Percentiles rank a stretch among this genome's conserved stretches.
These are phyloP conservation scores for Neotoxoptera formosana DNA, from an alignment of 1,140 invertebrate genomes.

Conservation along the genomic window DNA sequence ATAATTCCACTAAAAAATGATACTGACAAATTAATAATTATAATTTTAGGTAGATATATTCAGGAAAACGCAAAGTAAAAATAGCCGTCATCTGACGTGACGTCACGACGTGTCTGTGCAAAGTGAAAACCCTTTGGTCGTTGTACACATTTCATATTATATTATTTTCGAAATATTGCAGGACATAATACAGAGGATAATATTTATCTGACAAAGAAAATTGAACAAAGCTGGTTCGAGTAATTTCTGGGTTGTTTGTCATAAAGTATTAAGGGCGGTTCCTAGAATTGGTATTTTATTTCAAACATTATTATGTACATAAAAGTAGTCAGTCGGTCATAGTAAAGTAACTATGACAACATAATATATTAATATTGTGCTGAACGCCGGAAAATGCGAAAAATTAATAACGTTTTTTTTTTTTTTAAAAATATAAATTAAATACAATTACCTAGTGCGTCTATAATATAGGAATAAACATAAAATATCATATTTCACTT, in stretches of 20 bases:
- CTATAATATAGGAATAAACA: no score
- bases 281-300: not conserved
- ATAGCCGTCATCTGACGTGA: not conserved
- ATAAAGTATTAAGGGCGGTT: not conserved
- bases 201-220: slow-evolving; percentile 4
- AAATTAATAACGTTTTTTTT: not conserved
- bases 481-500: not conserved
- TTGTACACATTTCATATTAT: not conserved
- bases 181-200: not conserved
- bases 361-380: no score
- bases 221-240: not conserved
- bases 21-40: not conserved
- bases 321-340: not conserved
- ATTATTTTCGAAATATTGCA: not conserved
- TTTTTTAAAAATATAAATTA: not conserved
- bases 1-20: not conserved
- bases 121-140: not conserved
- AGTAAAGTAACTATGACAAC: slow-evolving; percentile 20
- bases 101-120: not conserved
- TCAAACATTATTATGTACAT: not conserved
- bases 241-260: slow-evolving; percentile 2
- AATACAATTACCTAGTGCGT: not conserved
- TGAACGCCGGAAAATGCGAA: not conserved
- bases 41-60: not conserved
- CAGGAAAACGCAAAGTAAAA: not conserved